A percentile compares a stretch with the other conserved stretches of the same genome.
phyloP scores from a whole-genome alignment of 2,113 vertebrate genomes.

The Passer montanus region DNA sequence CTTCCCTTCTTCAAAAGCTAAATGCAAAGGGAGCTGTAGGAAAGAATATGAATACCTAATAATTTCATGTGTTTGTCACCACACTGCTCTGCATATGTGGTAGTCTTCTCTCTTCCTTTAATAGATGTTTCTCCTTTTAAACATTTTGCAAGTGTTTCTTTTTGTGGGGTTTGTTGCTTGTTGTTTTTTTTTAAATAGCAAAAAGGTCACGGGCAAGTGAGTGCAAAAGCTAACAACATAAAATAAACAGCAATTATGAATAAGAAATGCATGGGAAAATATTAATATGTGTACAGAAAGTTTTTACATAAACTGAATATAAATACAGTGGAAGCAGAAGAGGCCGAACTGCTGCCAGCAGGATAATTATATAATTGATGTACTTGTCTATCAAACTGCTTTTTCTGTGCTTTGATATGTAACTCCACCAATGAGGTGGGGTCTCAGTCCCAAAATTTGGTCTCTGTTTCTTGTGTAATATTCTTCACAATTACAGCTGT shows the following conservation, averaged over 20 bases:
- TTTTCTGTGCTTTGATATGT: slow-evolving; percentile 33
- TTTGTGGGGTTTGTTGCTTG: background rate
- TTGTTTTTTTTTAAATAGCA: background rate
- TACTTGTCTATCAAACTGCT: background rate
- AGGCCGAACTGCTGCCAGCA: slow-evolving; percentile 1
- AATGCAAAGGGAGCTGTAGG: background rate
- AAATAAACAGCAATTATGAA: background rate
- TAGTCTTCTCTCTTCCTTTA: background rate
- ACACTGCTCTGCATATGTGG: background rate
- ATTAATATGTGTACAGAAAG: background rate
- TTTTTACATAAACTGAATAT: slow-evolving; percentile 16
- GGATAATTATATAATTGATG: slow-evolving; percentile 46
- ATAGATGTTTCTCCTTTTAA: background rate
- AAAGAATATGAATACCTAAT: background rate
- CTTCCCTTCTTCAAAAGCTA: background rate
- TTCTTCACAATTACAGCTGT: background rate
- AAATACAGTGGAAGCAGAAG: slow-evolving; percentile 17
- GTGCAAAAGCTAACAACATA: background rate
- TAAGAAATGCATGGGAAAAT: background rate
- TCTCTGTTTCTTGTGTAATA: background rate
- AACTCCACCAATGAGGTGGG: slow-evolving; percentile 2
- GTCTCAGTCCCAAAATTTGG: background rate
- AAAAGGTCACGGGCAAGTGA: background rate
- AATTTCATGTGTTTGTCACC: background rate
- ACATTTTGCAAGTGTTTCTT: background rate